These are phyloP conservation scores for Carassius carassius DNA, from an alignment of 2,113 vertebrate species.

Conservation along the genomic window DNA sequence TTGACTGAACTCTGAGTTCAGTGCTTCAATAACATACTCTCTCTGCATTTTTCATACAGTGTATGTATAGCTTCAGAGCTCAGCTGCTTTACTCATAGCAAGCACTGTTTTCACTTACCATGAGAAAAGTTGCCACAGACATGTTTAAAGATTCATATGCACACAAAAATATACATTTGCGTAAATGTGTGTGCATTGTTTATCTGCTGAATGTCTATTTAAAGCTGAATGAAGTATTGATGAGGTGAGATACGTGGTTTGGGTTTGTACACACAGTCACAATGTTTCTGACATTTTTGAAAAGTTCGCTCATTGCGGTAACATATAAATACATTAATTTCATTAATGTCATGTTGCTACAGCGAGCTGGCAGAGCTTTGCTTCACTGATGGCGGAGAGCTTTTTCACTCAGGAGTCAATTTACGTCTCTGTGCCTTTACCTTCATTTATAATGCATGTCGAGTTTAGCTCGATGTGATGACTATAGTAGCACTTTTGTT, in stretches of 20 bases:
- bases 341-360: slow-evolving; percentile 6
- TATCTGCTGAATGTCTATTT: slow-evolving; percentile 26
- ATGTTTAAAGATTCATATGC: slow-evolving; percentile 44
- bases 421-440: neutral
- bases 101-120: slow-evolving; percentile 2
- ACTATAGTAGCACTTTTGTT: neutral
- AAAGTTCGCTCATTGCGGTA: neutral
- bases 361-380: neutral
- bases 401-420: neutral
- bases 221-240: slow-evolving; percentile 66
- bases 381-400: neutral
- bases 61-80: slow-evolving; percentile 21
- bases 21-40: slow-evolving; percentile 5
- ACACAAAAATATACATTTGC: neutral
- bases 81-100: slow-evolving; percentile 32
- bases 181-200: slow-evolving; percentile 27
- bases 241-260: slow-evolving; percentile 43
- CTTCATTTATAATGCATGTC: slow-evolving; percentile 28
- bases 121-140: neutral
- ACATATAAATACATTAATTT: neutral
- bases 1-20: slow-evolving; percentile 12
- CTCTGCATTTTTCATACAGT: slow-evolving; percentile 43
- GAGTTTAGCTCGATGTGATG: neutral
- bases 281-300: neutral
- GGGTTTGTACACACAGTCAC: neutral